Evolutionary conservation across 2,888 invertebrate genomes (phyloP), one percentile per base, ranked within the genome.

Genomic region (Nemoura dubitans): DNA sequence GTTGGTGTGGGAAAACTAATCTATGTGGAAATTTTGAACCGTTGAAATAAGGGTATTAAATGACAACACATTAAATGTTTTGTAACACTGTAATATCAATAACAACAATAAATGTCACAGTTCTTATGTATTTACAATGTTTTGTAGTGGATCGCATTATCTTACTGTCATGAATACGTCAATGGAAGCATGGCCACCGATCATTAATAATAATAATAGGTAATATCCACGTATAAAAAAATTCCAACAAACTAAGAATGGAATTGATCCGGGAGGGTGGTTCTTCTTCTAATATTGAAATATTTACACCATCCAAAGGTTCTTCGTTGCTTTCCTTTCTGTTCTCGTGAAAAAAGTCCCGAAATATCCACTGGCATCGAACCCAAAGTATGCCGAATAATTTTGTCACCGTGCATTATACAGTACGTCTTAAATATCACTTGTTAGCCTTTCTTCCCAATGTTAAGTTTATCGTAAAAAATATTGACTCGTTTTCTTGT

Each of bases 401-500:
- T 76, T 76, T 76, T 26, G 27, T 43, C 27, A 26, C 21, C 26
- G 30, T 30, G 36, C 42, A 43, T 42, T 30, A 29, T 30, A n/a
- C n/a, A 28, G n/a, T 80, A 25, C 7, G n/a, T 43, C 26, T 36
- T 42, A 42, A 59, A 84, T 84, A 84, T 84, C 84, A 84, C 84
- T 84, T 84, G 25, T 76, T 84, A 76, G 27, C 84, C 59, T 28
- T 84, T 29, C 27, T 76, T 84, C 84, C 27, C 76, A 76, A 76
- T 76, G 27, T 84, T 84, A 30, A 30, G 76, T 27, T 28, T 85
- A 59, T 84, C 29, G 86, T 86, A 86, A 81, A 86, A 86, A 86
- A 86, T 86, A 86, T 86, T 86, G 86, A 86, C 86, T 85, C 59
- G 36, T 83, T 30, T 28, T 59, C 30, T 76, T 28, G 10, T 77